These are phyloP conservation scores for Epizoanthus rinbou DNA, from an alignment of 92 coral and sea anemone genomes.

Conservation along the genomic window DNA sequence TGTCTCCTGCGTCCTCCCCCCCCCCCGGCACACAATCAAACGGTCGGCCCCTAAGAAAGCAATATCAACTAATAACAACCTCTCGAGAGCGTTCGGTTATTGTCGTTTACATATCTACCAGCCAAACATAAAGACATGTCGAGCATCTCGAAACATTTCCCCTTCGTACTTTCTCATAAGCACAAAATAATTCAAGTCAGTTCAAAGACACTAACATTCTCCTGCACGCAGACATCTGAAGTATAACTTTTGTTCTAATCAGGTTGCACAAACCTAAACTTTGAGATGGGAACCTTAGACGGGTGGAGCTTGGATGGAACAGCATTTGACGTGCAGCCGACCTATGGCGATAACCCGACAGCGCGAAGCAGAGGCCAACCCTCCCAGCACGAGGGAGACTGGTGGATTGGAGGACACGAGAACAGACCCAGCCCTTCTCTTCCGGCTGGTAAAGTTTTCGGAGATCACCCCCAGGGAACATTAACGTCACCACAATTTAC, in stretches of 20 bases:
- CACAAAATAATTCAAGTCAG: too few relatives aligned
- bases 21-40: too few relatives aligned
- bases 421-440: constrained; percentile 46
- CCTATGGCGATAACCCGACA: constrained; percentile 63
- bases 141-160: too few relatives aligned
- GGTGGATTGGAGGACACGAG: constrained; percentile 74
- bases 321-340: constrained; percentile 59
- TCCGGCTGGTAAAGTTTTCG: constrained; percentile 45
- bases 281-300: constrained; percentile 51
- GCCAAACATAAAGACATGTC: too few relatives aligned
- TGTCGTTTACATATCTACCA: too few relatives aligned
- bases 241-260: background rate
- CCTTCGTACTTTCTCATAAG: too few relatives aligned
- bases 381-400: constrained; percentile 58
- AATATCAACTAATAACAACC: too few relatives aligned
- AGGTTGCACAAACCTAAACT: constrained; percentile 50
- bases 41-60: too few relatives aligned
- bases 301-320: constrained; percentile 57
- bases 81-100: too few relatives aligned
- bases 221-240: too few relatives aligned
- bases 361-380: constrained; percentile 35
- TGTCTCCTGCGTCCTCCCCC: too few relatives aligned
- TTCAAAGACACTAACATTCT: too few relatives aligned
- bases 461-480: constrained; percentile 63
- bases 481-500: constrained; percentile 65